Evolutionary conservation across 2,888 invertebrate species (phyloP).

Genomic region (Podotricha telesiphe): DNA sequence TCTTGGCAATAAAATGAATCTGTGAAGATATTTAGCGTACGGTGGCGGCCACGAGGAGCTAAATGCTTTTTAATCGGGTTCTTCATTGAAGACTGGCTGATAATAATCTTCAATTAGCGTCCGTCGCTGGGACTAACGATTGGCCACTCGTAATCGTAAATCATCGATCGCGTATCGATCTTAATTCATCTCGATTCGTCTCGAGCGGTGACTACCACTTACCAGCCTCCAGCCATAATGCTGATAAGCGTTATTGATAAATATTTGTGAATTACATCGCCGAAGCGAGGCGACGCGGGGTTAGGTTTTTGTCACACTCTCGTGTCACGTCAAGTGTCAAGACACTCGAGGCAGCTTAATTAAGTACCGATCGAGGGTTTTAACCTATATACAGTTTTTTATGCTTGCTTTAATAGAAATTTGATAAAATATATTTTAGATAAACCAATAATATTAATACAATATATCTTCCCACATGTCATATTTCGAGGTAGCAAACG

Average conservation of each 20-base stretch:
- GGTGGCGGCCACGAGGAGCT: constrained; percentile 7
- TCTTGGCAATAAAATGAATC: neutral
- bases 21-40: neutral
- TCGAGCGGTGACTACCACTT: constrained; percentile 13
- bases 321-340: constrained; percentile 24
- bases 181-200: constrained; percentile 21
- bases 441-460: too few species aligned
- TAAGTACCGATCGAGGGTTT: constrained; percentile 17
- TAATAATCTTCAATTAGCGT: constrained; percentile 75
- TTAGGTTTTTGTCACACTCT: constrained; percentile 19
- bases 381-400: constrained; percentile 26
- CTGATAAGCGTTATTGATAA: constrained; percentile 26
- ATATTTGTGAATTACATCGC: constrained; percentile 21
- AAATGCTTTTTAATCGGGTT: constrained; percentile 73
- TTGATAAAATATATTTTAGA: neutral
- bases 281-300: constrained; percentile 10
- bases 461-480: too few species aligned
- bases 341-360: constrained; percentile 17
- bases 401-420: constrained; percentile 9
- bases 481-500: too few species aligned
- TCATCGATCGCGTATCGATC: constrained; percentile 23
- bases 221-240: constrained; percentile 15
- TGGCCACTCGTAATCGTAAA: constrained; percentile 24
- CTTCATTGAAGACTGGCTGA: constrained; percentile 72
- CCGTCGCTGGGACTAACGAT: constrained; percentile 33